A percentile compares a stretch with the other conserved stretches of the same genome.
phyloP scores from a whole-genome alignment of 30 jellyfish, hydroid and myxozoan species.

The Chironex yamaguchii region DNA sequence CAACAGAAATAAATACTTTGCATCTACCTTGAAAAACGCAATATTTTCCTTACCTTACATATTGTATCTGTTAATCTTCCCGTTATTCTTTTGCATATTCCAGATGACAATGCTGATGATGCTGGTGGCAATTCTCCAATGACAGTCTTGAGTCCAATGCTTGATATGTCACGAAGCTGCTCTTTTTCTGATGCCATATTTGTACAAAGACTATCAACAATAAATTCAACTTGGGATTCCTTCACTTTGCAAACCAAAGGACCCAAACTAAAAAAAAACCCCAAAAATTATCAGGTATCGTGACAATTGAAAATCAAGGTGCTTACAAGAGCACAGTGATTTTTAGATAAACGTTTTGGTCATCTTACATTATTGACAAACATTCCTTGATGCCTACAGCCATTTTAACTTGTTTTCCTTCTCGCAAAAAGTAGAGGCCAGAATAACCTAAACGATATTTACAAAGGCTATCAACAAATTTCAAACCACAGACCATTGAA shows the following conservation, averaged over 20 bases:
- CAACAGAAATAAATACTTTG: too few species aligned
- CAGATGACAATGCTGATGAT: conserved; percentile 88
- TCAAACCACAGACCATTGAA: too few species aligned
- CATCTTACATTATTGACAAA: too few species aligned
- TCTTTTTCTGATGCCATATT: conserved; percentile 93
- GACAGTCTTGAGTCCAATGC: conserved; percentile 96
- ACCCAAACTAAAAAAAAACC: conserved; percentile 82
- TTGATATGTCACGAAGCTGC: conserved; percentile 94
- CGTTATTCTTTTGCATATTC: conserved; percentile 93
- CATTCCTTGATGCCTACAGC: too few species aligned
- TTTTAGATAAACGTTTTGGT: too few species aligned
- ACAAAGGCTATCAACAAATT: too few species aligned
- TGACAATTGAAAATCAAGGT: not conserved
- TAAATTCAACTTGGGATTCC: conserved; percentile 94
- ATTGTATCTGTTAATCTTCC: conserved; percentile 95
- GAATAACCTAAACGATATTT: too few species aligned
- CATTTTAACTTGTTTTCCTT: too few species aligned
- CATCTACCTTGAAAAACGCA: too few species aligned
- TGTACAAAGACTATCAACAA: conserved; percentile 95
- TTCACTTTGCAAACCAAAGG: conserved; percentile 96
- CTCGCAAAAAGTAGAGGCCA: too few species aligned
- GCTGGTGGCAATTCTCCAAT: conserved; percentile 97
- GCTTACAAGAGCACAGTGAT: too few species aligned
- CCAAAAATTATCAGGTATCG: not conserved
- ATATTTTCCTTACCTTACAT: too few species aligned